These are phyloP conservation scores for Lepisosteus osseus DNA, from an alignment of 2,113 vertebrate genomes.

Conservation along the genomic window DNA sequence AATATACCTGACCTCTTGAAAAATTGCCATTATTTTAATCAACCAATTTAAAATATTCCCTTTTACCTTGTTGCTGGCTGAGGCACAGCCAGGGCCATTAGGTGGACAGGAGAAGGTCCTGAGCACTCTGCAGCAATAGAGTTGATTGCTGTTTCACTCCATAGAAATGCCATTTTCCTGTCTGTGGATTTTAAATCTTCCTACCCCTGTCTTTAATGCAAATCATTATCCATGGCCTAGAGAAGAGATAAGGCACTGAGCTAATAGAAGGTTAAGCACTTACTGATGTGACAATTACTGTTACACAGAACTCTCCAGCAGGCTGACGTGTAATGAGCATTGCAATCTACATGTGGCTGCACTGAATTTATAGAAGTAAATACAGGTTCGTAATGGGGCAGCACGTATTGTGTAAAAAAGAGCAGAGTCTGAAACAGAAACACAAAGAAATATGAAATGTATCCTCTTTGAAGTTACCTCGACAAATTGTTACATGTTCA, in stretches of 20 bases:
- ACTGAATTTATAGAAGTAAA: too few relatives aligned
- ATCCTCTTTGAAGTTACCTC: background rate
- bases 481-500: slow-evolving; percentile 2
- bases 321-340: background rate
- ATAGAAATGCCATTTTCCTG: slow-evolving; percentile 14
- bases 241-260: slow-evolving; percentile 21
- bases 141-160: background rate
- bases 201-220: slow-evolving; percentile 26
- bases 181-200: slow-evolving; percentile 31
- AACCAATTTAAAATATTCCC: slow-evolving; percentile 1
- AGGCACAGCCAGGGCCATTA: background rate
- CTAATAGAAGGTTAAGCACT: slow-evolving; percentile 47
- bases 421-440: too few relatives aligned
- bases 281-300: slow-evolving; percentile 44
- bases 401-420: too few relatives aligned
- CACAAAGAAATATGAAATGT: too few relatives aligned
- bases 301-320: slow-evolving; percentile 23
- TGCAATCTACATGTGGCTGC: slow-evolving; percentile 7
- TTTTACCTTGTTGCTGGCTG: slow-evolving; percentile 1
- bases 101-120: slow-evolving; percentile 18
- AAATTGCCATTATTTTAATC: background rate
- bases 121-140: slow-evolving; percentile 3
- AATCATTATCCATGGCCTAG: slow-evolving; percentile 27
- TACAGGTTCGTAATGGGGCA: too few relatives aligned
- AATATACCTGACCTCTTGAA: background rate